These are phyloP conservation scores for Villa cingulata DNA, from an alignment of 2,888 invertebrate genomes.

Conservation along the genomic window DNA sequence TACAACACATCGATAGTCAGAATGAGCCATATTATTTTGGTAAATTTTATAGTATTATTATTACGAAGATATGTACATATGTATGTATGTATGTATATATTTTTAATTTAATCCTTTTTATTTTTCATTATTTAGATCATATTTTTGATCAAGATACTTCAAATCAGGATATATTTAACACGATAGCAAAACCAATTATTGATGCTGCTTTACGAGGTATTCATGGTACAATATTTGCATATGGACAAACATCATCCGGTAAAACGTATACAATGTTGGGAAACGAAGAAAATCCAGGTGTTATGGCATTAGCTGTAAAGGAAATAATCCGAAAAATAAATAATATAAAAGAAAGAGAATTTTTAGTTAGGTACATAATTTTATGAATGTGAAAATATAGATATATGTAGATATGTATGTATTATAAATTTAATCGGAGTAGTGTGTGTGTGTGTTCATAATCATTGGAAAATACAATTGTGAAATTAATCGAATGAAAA, in stretches of 20 bases:
- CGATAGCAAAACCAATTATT: constrained; percentile 56
- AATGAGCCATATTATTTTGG: constrained; percentile 38
- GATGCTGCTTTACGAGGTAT: constrained; percentile 57
- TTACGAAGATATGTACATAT: background rate
- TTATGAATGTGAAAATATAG: background rate
- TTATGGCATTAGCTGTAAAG: constrained; percentile 57
- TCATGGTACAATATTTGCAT: constrained; percentile 82
- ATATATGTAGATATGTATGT: too few relatives aligned
- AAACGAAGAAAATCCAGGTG: constrained; percentile 49
- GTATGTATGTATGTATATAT: too few relatives aligned
- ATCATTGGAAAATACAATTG: too few relatives aligned
- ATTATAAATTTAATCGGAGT: too few relatives aligned
- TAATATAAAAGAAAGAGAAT: constrained; percentile 51
- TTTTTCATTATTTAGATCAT: constrained; percentile 42
- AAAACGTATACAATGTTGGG: constrained; percentile 81
- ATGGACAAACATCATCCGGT: constrained; percentile 84
- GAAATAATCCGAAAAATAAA: constrained; percentile 48
- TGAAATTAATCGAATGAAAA: too few relatives aligned
- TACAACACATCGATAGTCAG: constrained; percentile 44
- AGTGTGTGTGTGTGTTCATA: too few relatives aligned
- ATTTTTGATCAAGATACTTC: constrained; percentile 48
- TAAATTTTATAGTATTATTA: constrained; percentile 21
- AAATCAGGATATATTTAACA: constrained; percentile 51
- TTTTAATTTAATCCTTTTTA: background rate
- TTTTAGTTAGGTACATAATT: constrained; percentile 50